Percentiles rank a stretch among this genome's conserved stretches.
phyloP scores from a whole-genome alignment of 2,888 invertebrate species.

The Nemoura dubitans region DNA sequence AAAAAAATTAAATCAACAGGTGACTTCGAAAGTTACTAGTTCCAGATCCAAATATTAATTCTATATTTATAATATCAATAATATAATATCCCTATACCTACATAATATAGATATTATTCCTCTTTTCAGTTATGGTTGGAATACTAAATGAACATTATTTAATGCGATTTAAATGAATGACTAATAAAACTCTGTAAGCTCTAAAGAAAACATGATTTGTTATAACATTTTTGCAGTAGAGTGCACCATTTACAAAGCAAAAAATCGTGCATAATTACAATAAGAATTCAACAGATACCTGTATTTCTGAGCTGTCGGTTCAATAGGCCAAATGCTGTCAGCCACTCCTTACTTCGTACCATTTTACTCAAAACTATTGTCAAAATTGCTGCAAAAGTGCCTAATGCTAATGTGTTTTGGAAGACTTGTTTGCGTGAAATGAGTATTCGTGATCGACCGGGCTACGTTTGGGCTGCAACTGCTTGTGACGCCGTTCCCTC shows the following conservation, averaged over 20 bases:
- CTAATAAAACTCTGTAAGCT: too few species aligned
- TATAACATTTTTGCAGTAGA: too few species aligned
- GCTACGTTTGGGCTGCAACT: neutral
- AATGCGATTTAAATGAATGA: too few species aligned
- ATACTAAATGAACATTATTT: too few species aligned
- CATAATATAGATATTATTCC: too few species aligned
- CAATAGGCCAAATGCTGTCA: constrained; percentile 9
- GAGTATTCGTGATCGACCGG: constrained; percentile 7
- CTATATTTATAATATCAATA: too few species aligned
- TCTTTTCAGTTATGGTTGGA: too few species aligned
- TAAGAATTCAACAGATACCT: constrained; percentile 3
- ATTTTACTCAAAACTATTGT: constrained; percentile 1
- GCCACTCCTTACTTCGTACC: constrained; percentile 14
- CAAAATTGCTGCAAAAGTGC: neutral
- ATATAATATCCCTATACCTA: too few species aligned
- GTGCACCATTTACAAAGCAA: too few species aligned
- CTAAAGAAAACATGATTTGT: too few species aligned
- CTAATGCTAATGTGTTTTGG: neutral
- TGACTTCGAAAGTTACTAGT: too few species aligned
- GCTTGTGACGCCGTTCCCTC: neutral
- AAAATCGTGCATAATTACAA: neutral
- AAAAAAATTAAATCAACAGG: neutral
- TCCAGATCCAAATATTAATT: too few species aligned
- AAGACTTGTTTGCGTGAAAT: neutral
- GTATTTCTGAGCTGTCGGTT: constrained; percentile 30